A percentile compares a stretch with the other conserved stretches of the same genome.
These are phyloP conservation scores for Drosophila neonasuta DNA, from an alignment of 2,888 invertebrate species.

Conservation along the genomic window DNA sequence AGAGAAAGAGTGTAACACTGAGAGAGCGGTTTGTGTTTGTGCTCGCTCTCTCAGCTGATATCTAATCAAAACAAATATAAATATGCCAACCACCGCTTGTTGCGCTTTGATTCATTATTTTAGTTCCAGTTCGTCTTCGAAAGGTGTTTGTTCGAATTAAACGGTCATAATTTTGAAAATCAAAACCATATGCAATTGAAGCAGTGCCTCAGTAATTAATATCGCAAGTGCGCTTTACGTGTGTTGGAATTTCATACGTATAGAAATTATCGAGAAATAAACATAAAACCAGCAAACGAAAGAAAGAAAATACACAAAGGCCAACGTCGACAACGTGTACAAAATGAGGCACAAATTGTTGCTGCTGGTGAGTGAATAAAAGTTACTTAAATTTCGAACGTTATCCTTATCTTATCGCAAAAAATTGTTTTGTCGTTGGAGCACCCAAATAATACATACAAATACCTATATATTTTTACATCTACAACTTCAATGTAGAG, in stretches of 20 bases:
- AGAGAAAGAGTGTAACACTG: conserved; percentile 8
- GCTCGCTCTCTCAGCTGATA: conserved; percentile 50
- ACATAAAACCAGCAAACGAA: not conserved
- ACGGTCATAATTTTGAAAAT: conserved; percentile 6
- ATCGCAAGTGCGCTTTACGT: conserved; percentile 22
- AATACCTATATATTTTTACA: not conserved
- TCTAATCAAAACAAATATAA: conserved; percentile 75
- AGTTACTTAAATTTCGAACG: conserved; percentile 41
- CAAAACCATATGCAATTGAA: conserved; percentile 15
- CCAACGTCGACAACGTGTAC: conserved; percentile 20
- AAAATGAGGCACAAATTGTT: conserved; percentile 65
- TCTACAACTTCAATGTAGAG: not conserved
- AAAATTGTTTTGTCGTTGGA: conserved; percentile 42
- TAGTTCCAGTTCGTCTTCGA: conserved; percentile 41
- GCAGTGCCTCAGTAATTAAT: conserved; percentile 21
- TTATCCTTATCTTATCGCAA: conserved; percentile 64
- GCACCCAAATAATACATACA: conserved; percentile 10
- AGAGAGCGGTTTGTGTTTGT: conserved; percentile 1
- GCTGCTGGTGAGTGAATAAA: conserved; percentile 67
- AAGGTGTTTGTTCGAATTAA: conserved; percentile 30
- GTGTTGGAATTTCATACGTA: conserved; percentile 19
- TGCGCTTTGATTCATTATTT: conserved; percentile 66
- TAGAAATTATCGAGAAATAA: conserved; percentile 7
- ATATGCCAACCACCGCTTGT: conserved; percentile 34
- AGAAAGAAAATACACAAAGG: conserved; percentile 8